phyloP scores from a whole-genome alignment of 1,140 invertebrate genomes.

The Meloidogyne exigua region DNA sequence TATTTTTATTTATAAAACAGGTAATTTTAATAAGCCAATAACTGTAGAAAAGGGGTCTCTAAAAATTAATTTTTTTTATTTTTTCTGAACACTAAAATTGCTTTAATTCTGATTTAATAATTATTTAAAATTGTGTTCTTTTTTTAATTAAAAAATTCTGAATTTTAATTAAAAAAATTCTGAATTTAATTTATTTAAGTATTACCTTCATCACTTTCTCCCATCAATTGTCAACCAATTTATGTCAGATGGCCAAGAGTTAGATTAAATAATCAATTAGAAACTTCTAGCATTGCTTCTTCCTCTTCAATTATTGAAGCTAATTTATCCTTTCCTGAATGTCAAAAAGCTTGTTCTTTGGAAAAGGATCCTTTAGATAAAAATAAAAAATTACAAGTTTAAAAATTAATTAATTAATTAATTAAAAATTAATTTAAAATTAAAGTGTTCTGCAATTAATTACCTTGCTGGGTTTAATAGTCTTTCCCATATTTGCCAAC shows the following conservation, averaged over 20 bases:
- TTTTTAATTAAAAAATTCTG: too few relatives aligned
- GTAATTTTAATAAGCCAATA: neutral
- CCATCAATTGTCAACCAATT: constrained; percentile 45
- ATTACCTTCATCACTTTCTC: neutral
- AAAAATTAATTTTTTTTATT: too few relatives aligned
- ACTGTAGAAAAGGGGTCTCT: too few relatives aligned
- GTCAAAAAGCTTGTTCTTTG: neutral
- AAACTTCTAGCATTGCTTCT: constrained; percentile 31
- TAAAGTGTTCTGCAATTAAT: constrained; percentile 60
- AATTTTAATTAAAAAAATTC: too few relatives aligned
- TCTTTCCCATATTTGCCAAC: constrained; percentile 50
- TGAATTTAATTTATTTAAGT: neutral
- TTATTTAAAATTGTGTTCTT: too few relatives aligned
- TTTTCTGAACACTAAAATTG: too few relatives aligned
- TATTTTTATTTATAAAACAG: neutral
- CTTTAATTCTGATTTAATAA: too few relatives aligned
- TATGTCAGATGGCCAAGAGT: constrained; percentile 63
- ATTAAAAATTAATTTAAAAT: neutral
- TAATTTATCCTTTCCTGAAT: neutral
- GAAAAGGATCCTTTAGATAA: neutral
- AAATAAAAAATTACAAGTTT: constrained; percentile 15
- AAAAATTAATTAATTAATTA: constrained; percentile 10
- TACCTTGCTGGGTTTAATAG: constrained; percentile 52
- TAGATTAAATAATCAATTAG: constrained; percentile 44
- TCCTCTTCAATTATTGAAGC: neutral